Evolutionary conservation across 2,888 invertebrate genomes (phyloP), one percentile per base, ranked within the genome.

Genomic region (Cosmopolites sordidus): DNA sequence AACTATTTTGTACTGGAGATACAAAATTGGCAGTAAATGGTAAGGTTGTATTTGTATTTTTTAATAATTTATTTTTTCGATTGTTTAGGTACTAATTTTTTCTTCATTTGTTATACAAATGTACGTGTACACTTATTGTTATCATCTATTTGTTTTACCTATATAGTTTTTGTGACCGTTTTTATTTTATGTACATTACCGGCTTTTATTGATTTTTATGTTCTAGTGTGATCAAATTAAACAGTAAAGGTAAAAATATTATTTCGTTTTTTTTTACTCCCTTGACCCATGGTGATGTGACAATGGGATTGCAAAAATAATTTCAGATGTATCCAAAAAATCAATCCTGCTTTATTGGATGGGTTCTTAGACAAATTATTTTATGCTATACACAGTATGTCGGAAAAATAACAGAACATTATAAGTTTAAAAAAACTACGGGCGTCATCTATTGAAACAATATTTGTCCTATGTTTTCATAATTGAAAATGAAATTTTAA

Each of bases 51-150:
- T 15, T 45, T 51, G 45, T 33, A 38, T 46, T 45, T 45, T 51
- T 46, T 40, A 46, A 33, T 49, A 43, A 51, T 51, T 51, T 51
- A 51, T 51, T 51, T 40, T 43, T 41, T 47, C 27, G n/a, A 30
- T 2, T 15, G 14, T 39, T 14, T 16, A 11, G 38, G 42, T 18
- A 42, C 30, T 33, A 30, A 43, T 45, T 51, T 27, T 47, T 33
- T n/a, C n/a, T n/a, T n/a, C n/a, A 27, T 52, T 52, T 47, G 47
- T 52, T 47, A 52, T 52, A 47, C 51, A 51, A 51, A 51, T 46
- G 30, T 51, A 46, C 5, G 5, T 38, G 30, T 40, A 38, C 29
- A 29, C 27, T 40, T 44, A 44, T 38, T 38, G 27, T 12, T 16
- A n/a, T 11, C 16, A 15, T 37, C 37, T 49, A 16, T 43, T 49